Evolutionary conservation across 2,113 vertebrate species (phyloP).

Genomic region (Eurypyga helias): DNA sequence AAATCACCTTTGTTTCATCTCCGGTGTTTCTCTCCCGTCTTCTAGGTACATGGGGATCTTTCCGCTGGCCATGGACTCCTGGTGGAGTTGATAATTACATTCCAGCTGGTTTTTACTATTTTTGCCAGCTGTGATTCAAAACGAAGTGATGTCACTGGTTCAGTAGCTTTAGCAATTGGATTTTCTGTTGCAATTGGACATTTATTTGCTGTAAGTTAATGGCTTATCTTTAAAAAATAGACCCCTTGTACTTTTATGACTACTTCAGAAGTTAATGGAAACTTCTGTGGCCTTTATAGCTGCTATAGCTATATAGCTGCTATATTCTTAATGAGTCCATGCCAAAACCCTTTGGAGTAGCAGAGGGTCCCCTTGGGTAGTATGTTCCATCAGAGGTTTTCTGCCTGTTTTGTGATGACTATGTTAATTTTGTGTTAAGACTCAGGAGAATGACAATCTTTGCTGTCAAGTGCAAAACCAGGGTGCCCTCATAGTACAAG

Average conservation of each 20-base stretch:
- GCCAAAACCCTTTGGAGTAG: neutral
- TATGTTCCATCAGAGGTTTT: neutral
- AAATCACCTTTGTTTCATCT: conserved; percentile 1
- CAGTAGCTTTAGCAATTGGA: conserved; percentile 90
- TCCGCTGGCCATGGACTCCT: conserved; percentile 88
- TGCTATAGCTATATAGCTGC: neutral
- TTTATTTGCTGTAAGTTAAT: conserved; percentile 93
- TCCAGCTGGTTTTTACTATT: conserved; percentile 95
- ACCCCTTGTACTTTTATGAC: conserved; percentile 1
- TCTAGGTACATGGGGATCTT: conserved; percentile 85
- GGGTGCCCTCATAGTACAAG: neutral
- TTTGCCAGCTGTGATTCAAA: conserved; percentile 97
- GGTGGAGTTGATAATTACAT: conserved; percentile 95
- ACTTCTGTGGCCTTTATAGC: neutral
- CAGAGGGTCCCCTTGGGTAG: neutral
- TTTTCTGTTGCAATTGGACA: conserved; percentile 93
- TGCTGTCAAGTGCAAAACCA: neutral
- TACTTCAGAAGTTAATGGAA: conserved; percentile 4
- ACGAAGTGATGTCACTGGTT: conserved; percentile 89
- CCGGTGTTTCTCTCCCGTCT: conserved; percentile 28
- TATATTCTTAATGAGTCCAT: neutral
- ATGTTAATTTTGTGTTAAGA: neutral
- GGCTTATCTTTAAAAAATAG: conserved; percentile 29
- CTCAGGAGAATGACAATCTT: neutral
- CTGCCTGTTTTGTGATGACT: neutral